These are phyloP conservation scores for Hapalemur alaotrensis DNA, from an alignment of 2,797 vertebrate genomes.

Conservation along the genomic window DNA sequence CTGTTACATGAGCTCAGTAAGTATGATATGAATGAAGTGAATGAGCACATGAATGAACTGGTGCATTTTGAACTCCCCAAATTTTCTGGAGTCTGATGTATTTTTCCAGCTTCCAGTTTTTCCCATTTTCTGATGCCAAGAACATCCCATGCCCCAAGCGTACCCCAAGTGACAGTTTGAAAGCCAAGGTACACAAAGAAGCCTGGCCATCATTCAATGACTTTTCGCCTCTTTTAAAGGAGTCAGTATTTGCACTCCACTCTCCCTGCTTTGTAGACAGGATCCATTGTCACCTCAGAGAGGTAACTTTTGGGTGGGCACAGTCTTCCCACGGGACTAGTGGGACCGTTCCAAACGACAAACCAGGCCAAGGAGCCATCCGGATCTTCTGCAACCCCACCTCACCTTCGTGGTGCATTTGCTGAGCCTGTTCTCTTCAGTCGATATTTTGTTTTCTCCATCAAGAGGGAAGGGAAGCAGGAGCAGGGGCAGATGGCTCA, in stretches of 20 bases:
- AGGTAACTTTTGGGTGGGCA: not conserved
- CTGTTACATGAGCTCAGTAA: not conserved
- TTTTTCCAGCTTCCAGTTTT: not conserved
- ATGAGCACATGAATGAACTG: not conserved
- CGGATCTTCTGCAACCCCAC: not conserved
- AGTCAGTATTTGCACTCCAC: not conserved
- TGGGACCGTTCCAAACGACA: not conserved
- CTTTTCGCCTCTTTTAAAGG: not conserved
- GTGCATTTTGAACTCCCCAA: not conserved
- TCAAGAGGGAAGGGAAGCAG: conserved; percentile 42
- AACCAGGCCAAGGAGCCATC: not conserved
- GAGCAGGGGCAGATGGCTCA: conserved; percentile 71
- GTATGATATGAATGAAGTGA: not conserved
- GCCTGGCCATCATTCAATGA: not conserved
- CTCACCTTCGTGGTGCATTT: not conserved
- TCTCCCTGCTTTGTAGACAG: not conserved
- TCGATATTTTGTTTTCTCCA: conserved; percentile 46
- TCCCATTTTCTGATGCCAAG: not conserved
- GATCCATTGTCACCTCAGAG: not conserved
- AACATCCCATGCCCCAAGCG: not conserved
- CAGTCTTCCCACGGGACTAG: not conserved
- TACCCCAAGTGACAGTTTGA: not conserved
- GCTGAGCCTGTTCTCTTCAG: not conserved
- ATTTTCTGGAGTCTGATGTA: not conserved
- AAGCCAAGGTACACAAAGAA: not conserved